Conservation (phyloP, 2,888 invertebrate species). For the Eudasyphora cyanicolor region DNA sequence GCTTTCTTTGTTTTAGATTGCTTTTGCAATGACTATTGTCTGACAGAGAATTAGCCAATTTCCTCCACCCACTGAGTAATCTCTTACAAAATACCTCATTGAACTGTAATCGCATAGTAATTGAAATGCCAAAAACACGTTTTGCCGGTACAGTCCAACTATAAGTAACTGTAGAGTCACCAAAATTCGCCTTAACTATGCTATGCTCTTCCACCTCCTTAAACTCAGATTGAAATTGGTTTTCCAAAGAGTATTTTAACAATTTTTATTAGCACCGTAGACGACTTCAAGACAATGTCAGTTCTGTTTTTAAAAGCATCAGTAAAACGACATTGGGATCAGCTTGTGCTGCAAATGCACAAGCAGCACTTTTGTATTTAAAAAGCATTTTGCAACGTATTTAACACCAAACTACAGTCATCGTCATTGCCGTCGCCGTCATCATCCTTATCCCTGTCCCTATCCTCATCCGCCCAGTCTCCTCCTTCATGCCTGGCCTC, state of each 20-base stretch:
- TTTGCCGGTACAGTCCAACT: too few relatives aligned
- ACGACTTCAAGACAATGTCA: neutral
- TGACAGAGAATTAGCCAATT: too few relatives aligned
- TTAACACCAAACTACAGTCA: conserved; percentile 47
- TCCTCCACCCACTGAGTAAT: too few relatives aligned
- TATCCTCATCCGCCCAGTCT: neutral
- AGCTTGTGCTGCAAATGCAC: too few relatives aligned
- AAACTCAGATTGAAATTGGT: conserved; percentile 58
- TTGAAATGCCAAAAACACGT: too few relatives aligned
- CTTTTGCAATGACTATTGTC: too few relatives aligned
- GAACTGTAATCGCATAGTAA: too few relatives aligned
- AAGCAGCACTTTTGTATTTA: conserved; percentile 19
- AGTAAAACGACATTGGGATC: neutral
- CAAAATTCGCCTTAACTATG: neutral
- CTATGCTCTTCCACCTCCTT: neutral
- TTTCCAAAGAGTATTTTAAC: conserved; percentile 50
- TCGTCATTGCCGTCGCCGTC: neutral
- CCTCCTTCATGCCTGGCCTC: too few relatives aligned
- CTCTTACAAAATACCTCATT: too few relatives aligned
- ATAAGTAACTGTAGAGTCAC: too few relatives aligned
- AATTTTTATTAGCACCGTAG: conserved; percentile 48
- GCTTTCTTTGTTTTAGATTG: too few relatives aligned
- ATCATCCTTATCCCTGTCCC: neutral
- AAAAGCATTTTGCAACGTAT: conserved; percentile 49
- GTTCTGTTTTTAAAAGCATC: conserved; percentile 11